Percentiles rank a stretch among this genome's conserved stretches.
Conservation (phyloP, 2,888 invertebrate species). For the Aphodius sticticus region DNA sequence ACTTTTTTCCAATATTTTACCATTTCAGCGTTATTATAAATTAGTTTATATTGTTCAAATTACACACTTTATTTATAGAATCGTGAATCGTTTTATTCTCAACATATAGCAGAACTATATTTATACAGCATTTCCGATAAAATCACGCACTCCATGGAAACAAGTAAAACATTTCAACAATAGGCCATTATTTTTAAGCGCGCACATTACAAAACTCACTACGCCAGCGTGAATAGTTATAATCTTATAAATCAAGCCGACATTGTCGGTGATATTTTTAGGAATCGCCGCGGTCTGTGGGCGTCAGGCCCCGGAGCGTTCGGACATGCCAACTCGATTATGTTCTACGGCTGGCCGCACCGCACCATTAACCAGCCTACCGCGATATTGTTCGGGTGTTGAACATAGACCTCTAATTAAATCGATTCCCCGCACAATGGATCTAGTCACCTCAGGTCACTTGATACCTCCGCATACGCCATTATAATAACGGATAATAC, state of each 20-base stretch:
- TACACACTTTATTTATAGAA: too few species aligned
- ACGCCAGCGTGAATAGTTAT: background rate
- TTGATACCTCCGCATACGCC: background rate
- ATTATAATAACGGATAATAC: background rate
- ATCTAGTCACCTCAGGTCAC: background rate
- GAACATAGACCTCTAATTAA: background rate
- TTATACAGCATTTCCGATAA: background rate
- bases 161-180: background rate
- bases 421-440: background rate
- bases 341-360: background rate
- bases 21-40: too few species aligned
- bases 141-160: background rate
- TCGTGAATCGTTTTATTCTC: too few species aligned
- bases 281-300: background rate
- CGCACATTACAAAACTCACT: background rate
- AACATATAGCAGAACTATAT: too few species aligned
- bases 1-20: too few species aligned
- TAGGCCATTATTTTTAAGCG: background rate
- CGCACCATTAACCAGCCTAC: background rate
- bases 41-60: too few species aligned
- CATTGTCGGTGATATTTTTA: background rate
- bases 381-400: conserved; percentile 4
- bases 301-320: background rate
- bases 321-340: background rate
- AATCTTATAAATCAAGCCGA: background rate